These are phyloP conservation scores for Phaetusa simplex DNA, from an alignment of 2,113 vertebrate genomes.

Conservation along the genomic window DNA sequence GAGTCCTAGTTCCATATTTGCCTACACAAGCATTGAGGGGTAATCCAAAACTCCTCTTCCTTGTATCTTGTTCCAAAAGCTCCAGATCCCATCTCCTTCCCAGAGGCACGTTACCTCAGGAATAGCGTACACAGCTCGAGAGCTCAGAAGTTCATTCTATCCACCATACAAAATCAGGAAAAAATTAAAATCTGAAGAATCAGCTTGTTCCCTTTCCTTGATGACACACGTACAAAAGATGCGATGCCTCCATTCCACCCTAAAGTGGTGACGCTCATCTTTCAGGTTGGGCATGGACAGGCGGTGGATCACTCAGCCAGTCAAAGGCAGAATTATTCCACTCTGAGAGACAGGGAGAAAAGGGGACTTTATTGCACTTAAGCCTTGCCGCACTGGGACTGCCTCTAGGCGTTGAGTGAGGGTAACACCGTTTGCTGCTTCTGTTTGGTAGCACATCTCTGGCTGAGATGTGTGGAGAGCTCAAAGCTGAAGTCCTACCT, in stretches of 20 bases:
- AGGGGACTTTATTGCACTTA: not conserved
- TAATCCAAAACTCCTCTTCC: not conserved
- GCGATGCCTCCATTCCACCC: not conserved
- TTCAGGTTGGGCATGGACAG: not conserved
- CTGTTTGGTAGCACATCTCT: not conserved
- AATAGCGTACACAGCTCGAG: not conserved
- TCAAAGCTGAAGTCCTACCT: not conserved
- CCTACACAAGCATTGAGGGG: not conserved
- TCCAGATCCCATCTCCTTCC: not conserved
- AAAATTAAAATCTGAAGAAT: not conserved
- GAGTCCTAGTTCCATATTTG: not conserved
- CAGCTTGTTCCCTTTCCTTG: not conserved
- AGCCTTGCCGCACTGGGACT: not conserved
- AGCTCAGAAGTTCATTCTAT: not conserved
- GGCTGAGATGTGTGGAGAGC: not conserved
- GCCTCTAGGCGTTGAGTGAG: not conserved
- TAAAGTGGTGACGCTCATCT: not conserved
- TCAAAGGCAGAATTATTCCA: not conserved
- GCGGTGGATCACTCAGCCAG: not conserved
- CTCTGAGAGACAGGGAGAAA: not conserved
- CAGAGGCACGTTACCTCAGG: not conserved
- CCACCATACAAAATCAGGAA: not conserved
- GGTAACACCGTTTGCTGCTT: not conserved
- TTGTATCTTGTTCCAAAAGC: not conserved
- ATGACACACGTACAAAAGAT: not conserved